Percentiles rank a stretch among this genome's conserved stretches.
Evolutionary conservation across 2,797 vertebrate genomes (phyloP).

Genomic region (Mus caroli): DNA sequence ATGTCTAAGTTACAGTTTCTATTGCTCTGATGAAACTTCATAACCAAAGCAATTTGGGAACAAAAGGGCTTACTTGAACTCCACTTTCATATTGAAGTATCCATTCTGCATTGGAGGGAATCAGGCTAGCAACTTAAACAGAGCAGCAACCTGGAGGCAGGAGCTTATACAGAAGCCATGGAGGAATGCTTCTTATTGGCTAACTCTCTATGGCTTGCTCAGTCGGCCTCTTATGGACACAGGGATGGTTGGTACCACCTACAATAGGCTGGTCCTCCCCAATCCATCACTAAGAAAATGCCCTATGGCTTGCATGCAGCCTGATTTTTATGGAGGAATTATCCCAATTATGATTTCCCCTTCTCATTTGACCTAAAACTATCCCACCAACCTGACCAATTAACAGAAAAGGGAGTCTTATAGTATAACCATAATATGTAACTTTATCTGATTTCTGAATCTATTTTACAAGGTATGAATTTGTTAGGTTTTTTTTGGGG

Average conservation of each 20-base stretch:
- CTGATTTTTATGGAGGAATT: not conserved
- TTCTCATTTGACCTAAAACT: not conserved
- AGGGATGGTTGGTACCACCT: rapidly evolving
- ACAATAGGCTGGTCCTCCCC: not conserved
- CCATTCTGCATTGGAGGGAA: no score
- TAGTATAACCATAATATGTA: not conserved
- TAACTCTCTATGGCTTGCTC: not conserved
- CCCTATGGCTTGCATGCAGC: not conserved
- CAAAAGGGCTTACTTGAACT: not conserved
- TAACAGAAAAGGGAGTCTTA: not conserved
- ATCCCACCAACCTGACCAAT: not conserved
- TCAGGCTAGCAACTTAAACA: not conserved
- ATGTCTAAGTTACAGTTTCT: not conserved
- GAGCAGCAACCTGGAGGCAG: not conserved
- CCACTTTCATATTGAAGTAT: not conserved
- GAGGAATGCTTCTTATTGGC: not conserved
- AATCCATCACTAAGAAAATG: no score
- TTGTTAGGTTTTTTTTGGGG: not conserved
- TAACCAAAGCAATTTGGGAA: not conserved
- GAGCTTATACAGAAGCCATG: not conserved
- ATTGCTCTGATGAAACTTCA: not conserved
- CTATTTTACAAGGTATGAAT: not conserved
- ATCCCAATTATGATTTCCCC: rapidly evolving
- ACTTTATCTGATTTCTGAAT: not conserved
- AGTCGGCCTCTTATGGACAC: not conserved